phyloP scores from a whole-genome alignment of 2,888 invertebrate genomes.

The Escarpia spicata region DNA sequence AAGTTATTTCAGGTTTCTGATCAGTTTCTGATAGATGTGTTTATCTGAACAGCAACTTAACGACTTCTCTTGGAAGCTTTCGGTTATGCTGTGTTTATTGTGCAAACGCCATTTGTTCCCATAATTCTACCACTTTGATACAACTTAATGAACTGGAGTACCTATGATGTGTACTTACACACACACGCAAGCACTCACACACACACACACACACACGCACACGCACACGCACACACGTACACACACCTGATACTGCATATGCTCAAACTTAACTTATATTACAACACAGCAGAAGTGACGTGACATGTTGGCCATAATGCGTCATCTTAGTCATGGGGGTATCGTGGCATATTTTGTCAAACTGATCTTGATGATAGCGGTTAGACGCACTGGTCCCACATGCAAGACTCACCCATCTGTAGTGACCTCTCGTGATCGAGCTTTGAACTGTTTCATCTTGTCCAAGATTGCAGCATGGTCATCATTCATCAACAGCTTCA shows the following conservation, averaged over 20 bases:
- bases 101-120: not conserved
- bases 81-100: not conserved
- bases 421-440: slow-evolving; percentile 23
- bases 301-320: no score
- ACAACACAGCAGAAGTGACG: no score
- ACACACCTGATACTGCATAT: no score
- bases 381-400: not conserved
- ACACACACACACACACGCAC: no score
- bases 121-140: not conserved
- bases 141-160: not conserved
- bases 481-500: slow-evolving; percentile 27
- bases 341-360: no score
- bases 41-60: not conserved
- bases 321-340: no score
- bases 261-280: not conserved
- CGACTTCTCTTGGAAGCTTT: not conserved
- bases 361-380: no score
- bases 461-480: slow-evolving; percentile 26
- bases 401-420: slow-evolving; percentile 28
- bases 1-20: not conserved
- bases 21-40: not conserved
- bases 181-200: no score
- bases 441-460: slow-evolving; percentile 30
- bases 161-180: not conserved
- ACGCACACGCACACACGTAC: no score